These are phyloP conservation scores for Alligator mississippiensis DNA, from an alignment of 2,113 vertebrate species.

Conservation along the genomic window DNA sequence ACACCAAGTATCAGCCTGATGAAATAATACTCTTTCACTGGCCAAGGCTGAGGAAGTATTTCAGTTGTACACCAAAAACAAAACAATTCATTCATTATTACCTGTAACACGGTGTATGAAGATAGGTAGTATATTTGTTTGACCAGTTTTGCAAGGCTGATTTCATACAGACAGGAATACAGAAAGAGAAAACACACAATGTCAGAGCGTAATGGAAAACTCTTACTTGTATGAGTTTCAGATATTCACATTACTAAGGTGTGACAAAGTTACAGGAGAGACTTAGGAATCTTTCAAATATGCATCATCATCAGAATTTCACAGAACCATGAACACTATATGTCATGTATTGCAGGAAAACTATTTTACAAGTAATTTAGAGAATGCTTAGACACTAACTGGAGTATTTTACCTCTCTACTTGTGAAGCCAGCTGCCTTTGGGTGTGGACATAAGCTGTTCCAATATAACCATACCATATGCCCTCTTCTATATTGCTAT, in stretches of 20 bases:
- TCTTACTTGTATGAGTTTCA: neutral
- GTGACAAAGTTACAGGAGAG: neutral
- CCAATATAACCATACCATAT: no score
- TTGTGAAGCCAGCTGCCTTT: neutral
- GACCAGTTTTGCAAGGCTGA: neutral
- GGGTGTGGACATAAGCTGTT: neutral
- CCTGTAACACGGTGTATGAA: neutral
- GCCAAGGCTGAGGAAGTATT: no score
- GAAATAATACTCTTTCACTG: neutral
- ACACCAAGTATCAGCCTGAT: neutral
- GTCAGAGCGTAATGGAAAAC: neutral
- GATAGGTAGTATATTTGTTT: neutral
- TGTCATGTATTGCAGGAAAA: neutral
- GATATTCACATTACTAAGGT: neutral
- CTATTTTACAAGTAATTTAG: neutral
- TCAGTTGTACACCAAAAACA: no score
- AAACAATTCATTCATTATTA: neutral
- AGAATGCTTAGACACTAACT: neutral
- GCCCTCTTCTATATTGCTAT: no score
- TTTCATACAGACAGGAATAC: neutral
- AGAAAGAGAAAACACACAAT: neutral
- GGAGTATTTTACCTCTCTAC: neutral
- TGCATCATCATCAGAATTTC: neutral
- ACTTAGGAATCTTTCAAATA: neutral
- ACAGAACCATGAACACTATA: neutral